Conservation (phyloP, 2,888 invertebrate genomes). For the Erynnis tages region DNA sequence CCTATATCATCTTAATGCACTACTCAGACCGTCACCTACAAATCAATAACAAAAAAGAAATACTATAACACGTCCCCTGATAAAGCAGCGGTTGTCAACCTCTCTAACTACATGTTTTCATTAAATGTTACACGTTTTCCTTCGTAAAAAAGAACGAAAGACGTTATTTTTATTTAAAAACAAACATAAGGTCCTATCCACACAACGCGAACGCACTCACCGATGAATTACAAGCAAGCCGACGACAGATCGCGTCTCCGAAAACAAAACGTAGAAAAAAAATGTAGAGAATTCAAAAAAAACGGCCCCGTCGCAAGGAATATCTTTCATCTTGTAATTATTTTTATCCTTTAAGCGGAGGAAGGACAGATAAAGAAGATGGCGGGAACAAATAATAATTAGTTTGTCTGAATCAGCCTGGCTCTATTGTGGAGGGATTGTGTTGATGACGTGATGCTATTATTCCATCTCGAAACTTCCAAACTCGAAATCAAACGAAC, state of each 20-base stretch:
- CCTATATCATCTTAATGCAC: too few species aligned
- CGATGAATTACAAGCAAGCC: conserved; percentile 61
- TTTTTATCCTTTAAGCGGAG: conserved; percentile 79
- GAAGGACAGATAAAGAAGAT: conserved; percentile 58
- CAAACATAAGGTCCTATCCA: conserved; percentile 45
- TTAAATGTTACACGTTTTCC: too few species aligned
- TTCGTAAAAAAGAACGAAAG: too few species aligned
- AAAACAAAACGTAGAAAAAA: conserved; percentile 54
- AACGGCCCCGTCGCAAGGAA: conserved; percentile 40
- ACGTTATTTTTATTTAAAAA: too few species aligned
- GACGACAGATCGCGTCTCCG: conserved; percentile 67
- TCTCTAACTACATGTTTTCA: too few species aligned
- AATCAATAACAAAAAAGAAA: too few species aligned
- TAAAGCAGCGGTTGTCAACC: too few species aligned
- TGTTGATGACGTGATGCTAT: conserved; percentile 27
- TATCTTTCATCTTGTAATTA: conserved; percentile 79
- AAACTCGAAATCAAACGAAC: too few species aligned
- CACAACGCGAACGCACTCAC: conserved; percentile 37
- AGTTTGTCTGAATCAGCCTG: conserved; percentile 70
- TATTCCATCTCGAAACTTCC: too few species aligned
- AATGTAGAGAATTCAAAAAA: conserved; percentile 42
- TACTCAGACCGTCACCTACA: too few species aligned
- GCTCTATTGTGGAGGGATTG: conserved; percentile 33
- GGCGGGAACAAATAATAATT: conserved; percentile 51
- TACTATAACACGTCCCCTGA: too few species aligned